These are phyloP conservation scores for Cryptus armator DNA, from an alignment of 2,888 invertebrate species.

Conservation along the genomic window DNA sequence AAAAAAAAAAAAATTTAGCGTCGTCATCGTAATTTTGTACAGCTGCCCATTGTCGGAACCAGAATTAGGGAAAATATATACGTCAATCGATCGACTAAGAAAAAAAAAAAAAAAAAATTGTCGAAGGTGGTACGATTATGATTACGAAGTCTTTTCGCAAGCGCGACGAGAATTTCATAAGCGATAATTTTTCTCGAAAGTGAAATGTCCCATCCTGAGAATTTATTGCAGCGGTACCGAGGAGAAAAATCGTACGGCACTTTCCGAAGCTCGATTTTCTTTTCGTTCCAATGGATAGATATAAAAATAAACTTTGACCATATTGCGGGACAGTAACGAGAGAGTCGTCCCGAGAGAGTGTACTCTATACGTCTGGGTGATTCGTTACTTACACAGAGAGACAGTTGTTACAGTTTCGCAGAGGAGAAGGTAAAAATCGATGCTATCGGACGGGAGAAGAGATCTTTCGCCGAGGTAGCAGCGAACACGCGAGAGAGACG, in stretches of 20 bases:
- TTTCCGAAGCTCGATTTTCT: not conserved
- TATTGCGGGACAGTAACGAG: slow-evolving; percentile 2
- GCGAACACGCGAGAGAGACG: not conserved
- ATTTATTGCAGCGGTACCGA: not conserved
- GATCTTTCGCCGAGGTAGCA: not conserved
- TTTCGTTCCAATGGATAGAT: not conserved
- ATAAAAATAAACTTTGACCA: slow-evolving; percentile 6
- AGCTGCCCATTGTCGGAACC: too few species aligned
- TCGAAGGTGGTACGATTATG: not conserved
- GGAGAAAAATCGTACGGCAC: not conserved
- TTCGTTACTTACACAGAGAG: not conserved
- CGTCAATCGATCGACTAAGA: too few species aligned
- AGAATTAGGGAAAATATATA: too few species aligned
- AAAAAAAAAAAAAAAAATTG: not conserved
- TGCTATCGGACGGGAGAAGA: not conserved
- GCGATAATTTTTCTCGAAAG: not conserved
- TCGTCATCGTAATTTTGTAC: too few species aligned
- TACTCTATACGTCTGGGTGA: not conserved
- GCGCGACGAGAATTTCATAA: not conserved
- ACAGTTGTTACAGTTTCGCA: not conserved
- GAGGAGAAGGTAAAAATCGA: not conserved
- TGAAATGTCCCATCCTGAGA: not conserved
- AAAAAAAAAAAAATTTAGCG: too few species aligned
- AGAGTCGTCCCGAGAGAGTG: not conserved
- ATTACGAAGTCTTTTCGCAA: not conserved